Evolutionary conservation across 2,113 vertebrate genomes (phyloP).

Genomic region (Gorsachius goisagi): DNA sequence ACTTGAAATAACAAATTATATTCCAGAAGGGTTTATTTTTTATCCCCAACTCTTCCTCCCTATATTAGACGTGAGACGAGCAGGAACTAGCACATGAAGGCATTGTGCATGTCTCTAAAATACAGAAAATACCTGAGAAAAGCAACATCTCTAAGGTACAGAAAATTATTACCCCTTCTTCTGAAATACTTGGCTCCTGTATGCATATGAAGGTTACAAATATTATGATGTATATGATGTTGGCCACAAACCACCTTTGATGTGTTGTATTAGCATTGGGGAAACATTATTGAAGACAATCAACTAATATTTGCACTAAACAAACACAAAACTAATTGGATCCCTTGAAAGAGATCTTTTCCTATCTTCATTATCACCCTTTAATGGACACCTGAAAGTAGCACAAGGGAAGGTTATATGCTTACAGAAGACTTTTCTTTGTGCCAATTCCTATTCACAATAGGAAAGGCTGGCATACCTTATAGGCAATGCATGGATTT

Average conservation of each 20-base stretch:
- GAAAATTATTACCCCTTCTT: neutral
- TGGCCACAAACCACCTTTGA: neutral
- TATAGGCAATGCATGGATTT: neutral
- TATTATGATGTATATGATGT: neutral
- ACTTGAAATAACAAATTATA: neutral
- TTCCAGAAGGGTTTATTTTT: neutral
- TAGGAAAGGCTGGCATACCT: neutral
- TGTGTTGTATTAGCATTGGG: neutral
- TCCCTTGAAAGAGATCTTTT: neutral
- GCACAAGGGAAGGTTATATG: neutral
- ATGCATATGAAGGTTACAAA: neutral
- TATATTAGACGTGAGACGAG: neutral
- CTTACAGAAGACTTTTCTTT: neutral
- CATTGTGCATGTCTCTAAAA: neutral
- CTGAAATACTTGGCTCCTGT: neutral
- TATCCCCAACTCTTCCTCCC: neutral
- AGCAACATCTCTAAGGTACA: neutral
- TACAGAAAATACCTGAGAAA: neutral
- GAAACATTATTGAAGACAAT: neutral
- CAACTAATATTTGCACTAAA: neutral
- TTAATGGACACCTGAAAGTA: neutral
- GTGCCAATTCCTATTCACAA: neutral
- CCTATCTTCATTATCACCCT: neutral
- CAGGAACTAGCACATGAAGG: neutral
- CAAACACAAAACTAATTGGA: conserved; percentile 19